These are phyloP conservation scores for Acridotheres tristis DNA, from an alignment of 2,797 vertebrate genomes.

Conservation along the genomic window DNA sequence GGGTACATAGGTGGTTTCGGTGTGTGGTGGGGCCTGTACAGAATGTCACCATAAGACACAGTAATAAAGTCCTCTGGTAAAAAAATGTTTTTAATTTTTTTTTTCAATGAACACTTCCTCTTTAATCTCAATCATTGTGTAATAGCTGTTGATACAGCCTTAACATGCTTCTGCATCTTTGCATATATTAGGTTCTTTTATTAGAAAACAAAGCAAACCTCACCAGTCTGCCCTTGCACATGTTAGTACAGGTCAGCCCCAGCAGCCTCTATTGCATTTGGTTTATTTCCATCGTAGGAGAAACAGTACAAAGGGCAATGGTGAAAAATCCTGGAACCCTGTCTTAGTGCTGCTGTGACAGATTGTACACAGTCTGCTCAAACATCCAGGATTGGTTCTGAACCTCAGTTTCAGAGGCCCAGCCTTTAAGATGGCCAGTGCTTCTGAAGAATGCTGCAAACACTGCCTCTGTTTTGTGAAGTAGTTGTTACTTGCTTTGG, in stretches of 20 bases:
- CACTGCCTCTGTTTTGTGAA: background rate
- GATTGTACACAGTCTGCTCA: accelerated
- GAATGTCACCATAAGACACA: background rate
- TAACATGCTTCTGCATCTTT: background rate
- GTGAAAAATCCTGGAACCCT: background rate
- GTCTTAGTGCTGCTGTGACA: background rate
- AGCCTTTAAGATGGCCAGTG: background rate
- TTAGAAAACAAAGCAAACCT: background rate
- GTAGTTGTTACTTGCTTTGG: background rate
- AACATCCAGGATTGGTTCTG: background rate
- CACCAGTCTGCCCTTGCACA: background rate
- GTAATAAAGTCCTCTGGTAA: background rate
- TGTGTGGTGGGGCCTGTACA: background rate
- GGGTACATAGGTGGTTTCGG: background rate
- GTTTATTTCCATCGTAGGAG: background rate
- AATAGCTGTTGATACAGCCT: background rate
- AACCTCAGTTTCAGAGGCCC: background rate
- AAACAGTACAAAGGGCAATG: background rate
- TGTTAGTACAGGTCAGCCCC: background rate
- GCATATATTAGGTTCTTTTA: background rate
- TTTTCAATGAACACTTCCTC: background rate
- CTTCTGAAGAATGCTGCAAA: background rate
- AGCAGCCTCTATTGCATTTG: background rate
- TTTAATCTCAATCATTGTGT: background rate
- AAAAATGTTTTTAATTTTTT: background rate